Percentiles rank a stretch among this genome's conserved stretches.
Evolutionary conservation across 2,113 vertebrate species (phyloP).

Genomic region (Peromyscus californicus): DNA sequence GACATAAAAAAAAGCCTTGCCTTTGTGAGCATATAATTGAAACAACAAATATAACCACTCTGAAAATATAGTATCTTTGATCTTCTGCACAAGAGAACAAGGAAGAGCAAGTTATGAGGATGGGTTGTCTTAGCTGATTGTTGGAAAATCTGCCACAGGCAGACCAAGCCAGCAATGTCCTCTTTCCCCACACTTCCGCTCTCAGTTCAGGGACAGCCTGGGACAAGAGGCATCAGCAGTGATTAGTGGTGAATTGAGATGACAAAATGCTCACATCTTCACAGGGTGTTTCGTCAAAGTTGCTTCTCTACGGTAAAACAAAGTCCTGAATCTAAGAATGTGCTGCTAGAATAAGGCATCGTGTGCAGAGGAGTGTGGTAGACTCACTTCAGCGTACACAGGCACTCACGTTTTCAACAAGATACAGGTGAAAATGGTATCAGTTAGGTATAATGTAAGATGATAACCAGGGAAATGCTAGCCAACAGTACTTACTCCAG

Average conservation of each 20-base stretch:
- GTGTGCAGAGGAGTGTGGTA: not conserved
- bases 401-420: not conserved
- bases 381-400: not conserved
- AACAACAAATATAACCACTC: not conserved
- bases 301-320: not conserved
- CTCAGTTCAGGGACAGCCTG: not conserved
- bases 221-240: not conserved
- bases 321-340: not conserved
- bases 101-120: not conserved
- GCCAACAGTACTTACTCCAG: not conserved
- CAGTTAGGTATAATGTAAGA: not conserved
- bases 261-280: not conserved
- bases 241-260: not conserved
- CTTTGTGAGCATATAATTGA: not conserved
- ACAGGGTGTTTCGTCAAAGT: not conserved
- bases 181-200: not conserved
- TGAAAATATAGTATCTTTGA: slow-evolving; percentile 1
- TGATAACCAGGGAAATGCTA: slow-evolving; percentile 22
- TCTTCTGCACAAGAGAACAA: not conserved
- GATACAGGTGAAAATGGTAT: not conserved
- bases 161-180: not conserved
- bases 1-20: not conserved
- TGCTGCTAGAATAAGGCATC: not conserved
- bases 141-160: not conserved
- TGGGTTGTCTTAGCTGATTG: not conserved